Evolutionary conservation across 2,888 invertebrate species (phyloP).

Genomic region (Smittia sp.): DNA sequence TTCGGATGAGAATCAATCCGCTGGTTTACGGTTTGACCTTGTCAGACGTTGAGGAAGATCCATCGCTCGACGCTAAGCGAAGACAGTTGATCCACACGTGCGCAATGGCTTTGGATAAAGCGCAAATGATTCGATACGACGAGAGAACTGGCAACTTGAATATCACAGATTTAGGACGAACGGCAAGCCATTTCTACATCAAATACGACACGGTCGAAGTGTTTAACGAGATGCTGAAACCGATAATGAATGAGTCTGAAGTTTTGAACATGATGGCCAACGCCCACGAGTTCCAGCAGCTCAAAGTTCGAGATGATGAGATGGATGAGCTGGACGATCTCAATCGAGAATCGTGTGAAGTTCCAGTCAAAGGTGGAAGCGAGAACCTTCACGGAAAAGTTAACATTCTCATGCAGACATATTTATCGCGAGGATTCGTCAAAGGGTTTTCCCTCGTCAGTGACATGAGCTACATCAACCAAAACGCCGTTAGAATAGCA

Average conservation of each 20-base stretch:
- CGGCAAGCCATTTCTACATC: slow-evolving; percentile 96
- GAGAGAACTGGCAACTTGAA: slow-evolving; percentile 76
- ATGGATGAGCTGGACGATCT: slow-evolving; percentile 82
- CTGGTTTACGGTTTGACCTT: slow-evolving; percentile 67
- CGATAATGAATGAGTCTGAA: slow-evolving; percentile 81
- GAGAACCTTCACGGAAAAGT: slow-evolving; percentile 94
- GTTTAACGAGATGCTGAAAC: slow-evolving; percentile 78
- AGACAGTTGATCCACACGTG: slow-evolving; percentile 74
- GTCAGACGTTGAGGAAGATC: slow-evolving; percentile 68
- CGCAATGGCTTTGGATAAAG: slow-evolving; percentile 83
- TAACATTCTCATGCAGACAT: slow-evolving; percentile 89
- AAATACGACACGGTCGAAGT: slow-evolving; percentile 92
- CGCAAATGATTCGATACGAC: slow-evolving; percentile 91
- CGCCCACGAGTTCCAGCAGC: slow-evolving; percentile 92
- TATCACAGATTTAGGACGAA: slow-evolving; percentile 84
- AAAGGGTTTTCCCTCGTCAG: slow-evolving; percentile 56
- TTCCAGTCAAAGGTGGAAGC: slow-evolving; percentile 75
- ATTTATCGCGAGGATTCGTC: slow-evolving; percentile 76
- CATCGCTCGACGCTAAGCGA: slow-evolving; percentile 72
- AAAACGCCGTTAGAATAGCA: slow-evolving; percentile 89
- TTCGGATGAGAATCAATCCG: slow-evolving; percentile 91
- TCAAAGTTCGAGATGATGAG: slow-evolving; percentile 96
- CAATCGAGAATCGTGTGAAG: slow-evolving; percentile 68
- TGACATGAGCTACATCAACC: slow-evolving; percentile 52
- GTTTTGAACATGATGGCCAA: slow-evolving; percentile 87